These are phyloP conservation scores for Nesogale talazaci DNA, from an alignment of 2,113 vertebrate species.

Conservation along the genomic window DNA sequence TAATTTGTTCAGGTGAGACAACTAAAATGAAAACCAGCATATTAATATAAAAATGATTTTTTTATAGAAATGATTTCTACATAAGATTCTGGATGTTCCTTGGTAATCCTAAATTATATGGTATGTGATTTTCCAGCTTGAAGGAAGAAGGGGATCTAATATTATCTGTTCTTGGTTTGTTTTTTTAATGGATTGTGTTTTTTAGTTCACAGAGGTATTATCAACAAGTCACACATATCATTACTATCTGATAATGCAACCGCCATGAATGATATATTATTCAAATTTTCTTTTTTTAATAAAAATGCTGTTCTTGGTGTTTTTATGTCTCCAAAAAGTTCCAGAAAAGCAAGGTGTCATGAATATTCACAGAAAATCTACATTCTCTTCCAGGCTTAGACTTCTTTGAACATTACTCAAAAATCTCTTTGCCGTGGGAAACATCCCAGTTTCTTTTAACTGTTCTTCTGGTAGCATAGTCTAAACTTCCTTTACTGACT, in stretches of 20 bases:
- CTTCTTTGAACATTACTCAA: background rate
- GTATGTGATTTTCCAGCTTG: background rate
- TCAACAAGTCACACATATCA: background rate
- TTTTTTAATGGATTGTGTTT: constrained; percentile 41
- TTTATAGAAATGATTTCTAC: background rate
- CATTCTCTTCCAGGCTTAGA: constrained; percentile 8
- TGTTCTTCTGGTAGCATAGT: background rate
- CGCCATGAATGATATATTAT: constrained; percentile 67
- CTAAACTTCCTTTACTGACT: background rate
- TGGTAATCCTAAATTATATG: background rate
- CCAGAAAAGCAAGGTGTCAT: background rate
- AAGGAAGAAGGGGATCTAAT: background rate
- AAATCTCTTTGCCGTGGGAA: background rate
- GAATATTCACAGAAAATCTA: background rate
- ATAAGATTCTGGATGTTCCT: background rate
- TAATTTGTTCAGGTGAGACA: constrained; percentile 25
- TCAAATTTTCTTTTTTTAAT: constrained; percentile 70
- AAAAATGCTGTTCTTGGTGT: constrained; percentile 68
- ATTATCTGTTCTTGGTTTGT: too few relatives aligned
- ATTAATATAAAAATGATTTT: background rate
- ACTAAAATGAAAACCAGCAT: constrained; percentile 15
- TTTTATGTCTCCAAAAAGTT: background rate
- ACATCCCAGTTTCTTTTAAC: background rate
- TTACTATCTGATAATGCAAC: background rate
- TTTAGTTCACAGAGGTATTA: constrained; percentile 41